These are phyloP conservation scores for Campaea margaritaria DNA, from an alignment of 2,888 invertebrate species.

Conservation along the genomic window DNA sequence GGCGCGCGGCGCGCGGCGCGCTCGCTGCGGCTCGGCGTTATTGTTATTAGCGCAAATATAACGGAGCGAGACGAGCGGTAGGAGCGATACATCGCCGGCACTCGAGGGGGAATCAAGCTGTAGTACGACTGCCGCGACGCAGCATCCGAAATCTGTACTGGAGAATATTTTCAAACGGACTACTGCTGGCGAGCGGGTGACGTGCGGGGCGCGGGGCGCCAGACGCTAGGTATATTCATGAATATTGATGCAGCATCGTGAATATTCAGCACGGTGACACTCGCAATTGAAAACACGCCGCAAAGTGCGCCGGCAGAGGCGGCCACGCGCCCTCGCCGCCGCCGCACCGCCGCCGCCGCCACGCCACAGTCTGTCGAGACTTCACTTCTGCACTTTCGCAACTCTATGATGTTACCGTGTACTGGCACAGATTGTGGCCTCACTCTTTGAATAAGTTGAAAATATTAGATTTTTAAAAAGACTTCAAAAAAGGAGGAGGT, in stretches of 20 bases:
- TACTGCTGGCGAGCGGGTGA: not conserved
- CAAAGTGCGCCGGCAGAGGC: slow-evolving; percentile 46
- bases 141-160: slow-evolving; percentile 28
- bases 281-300: slow-evolving; percentile 72
- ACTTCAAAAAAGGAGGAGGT: too few species aligned
- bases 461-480: too few species aligned
- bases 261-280: slow-evolving; percentile 71
- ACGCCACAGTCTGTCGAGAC: not conserved
- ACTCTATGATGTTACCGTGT: not conserved
- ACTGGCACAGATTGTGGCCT: too few species aligned
- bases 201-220: slow-evolving; percentile 19
- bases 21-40: slow-evolving; percentile 17
- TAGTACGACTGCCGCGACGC: slow-evolving; percentile 8
- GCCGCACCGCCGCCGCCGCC: not conserved
- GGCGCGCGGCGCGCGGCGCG: too few species aligned
- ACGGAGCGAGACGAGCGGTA: slow-evolving; percentile 1
- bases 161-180: slow-evolving; percentile 41
- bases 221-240: slow-evolving; percentile 58
- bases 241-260: slow-evolving; percentile 73
- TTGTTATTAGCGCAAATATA: slow-evolving; percentile 32
- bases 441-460: too few species aligned
- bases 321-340: not conserved
- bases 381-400: not conserved
- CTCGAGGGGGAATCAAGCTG: too few species aligned
- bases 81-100: not conserved